Evolutionary conservation across 2,888 invertebrate genomes (phyloP).

Genomic region (Drosophila subsilvestris): DNA sequence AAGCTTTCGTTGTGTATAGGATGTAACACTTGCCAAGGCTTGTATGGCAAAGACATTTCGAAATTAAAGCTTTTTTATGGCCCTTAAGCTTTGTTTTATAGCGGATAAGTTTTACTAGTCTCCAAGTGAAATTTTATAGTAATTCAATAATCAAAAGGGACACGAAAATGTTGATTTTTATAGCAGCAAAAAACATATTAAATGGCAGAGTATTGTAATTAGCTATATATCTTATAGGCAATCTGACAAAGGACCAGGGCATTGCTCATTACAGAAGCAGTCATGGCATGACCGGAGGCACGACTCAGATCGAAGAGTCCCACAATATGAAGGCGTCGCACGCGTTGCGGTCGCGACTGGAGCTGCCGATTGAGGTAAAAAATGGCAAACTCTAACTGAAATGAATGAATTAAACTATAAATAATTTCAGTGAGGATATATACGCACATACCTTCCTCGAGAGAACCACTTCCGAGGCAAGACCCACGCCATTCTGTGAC

Average conservation of each 20-base stretch:
- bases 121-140: background rate
- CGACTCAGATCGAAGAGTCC: constrained; percentile 58
- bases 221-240: constrained; percentile 58
- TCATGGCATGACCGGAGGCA: constrained; percentile 20
- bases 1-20: no score
- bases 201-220: background rate
- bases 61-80: background rate
- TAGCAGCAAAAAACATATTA: no score
- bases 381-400: constrained; percentile 61
- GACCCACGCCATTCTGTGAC: background rate
- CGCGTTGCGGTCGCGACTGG: constrained; percentile 35
- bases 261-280: constrained; percentile 36
- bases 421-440: background rate
- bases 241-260: constrained; percentile 60
- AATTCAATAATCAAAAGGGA: background rate
- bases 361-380: constrained; percentile 43
- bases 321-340: constrained; percentile 48
- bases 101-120: constrained; percentile 8
- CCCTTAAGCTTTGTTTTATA: constrained; percentile 6
- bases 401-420: background rate
- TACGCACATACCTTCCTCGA: constrained; percentile 44
- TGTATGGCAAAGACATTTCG: background rate
- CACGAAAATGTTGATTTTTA: background rate
- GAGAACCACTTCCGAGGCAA: constrained; percentile 10
- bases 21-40: no score